Conservation (phyloP, 1,140 invertebrate genomes). For the Trachymyrmex septentrionalis region DNA sequence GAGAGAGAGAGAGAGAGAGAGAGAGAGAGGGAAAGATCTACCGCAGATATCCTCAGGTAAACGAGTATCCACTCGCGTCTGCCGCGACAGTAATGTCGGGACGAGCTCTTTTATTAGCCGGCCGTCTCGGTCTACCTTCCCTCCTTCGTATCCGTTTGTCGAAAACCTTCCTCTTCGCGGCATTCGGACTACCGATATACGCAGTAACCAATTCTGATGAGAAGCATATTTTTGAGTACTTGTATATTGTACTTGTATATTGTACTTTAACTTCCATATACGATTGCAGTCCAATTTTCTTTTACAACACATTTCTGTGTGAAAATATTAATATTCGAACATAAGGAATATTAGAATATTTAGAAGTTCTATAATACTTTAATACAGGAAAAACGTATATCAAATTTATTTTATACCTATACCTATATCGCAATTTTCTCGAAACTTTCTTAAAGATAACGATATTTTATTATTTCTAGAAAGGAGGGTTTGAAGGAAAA, state of each 20-base stretch:
- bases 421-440: too few relatives aligned
- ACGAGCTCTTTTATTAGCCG: slow-evolving; percentile 70
- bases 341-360: not conserved
- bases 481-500: too few relatives aligned
- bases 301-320: not conserved
- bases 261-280: slow-evolving; percentile 5
- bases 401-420: not conserved
- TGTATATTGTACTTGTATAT: too few relatives aligned
- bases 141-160: slow-evolving; percentile 35
- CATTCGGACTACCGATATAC: slow-evolving; percentile 44
- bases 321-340: not conserved
- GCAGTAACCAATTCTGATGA: slow-evolving; percentile 27
- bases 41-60: slow-evolving; percentile 72
- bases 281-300: not conserved
- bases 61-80: slow-evolving; percentile 74
- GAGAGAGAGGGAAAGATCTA: slow-evolving; percentile 64
- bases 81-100: slow-evolving; percentile 72
- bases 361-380: not conserved
- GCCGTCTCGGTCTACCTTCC: not conserved
- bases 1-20: slow-evolving; percentile 41
- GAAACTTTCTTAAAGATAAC: too few relatives aligned
- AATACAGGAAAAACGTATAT: not conserved
- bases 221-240: slow-evolving; percentile 17
- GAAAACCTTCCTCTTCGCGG: slow-evolving; percentile 14
- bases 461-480: not conserved